Base-by-base conservation (phyloP, 1,140 invertebrate genomes). In the Drosophila repleta region DNA sequence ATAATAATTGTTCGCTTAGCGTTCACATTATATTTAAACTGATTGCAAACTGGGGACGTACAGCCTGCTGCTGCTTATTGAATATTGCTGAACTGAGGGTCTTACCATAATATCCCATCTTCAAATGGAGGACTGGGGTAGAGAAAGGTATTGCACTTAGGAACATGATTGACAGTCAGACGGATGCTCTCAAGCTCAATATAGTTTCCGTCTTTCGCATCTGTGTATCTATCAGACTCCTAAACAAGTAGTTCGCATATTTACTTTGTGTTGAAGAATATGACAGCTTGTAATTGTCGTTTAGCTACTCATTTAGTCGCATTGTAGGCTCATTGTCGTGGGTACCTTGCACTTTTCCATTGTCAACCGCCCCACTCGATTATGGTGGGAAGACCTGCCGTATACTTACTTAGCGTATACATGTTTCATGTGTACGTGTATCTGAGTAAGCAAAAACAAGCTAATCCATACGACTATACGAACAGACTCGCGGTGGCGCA, bases 1-100 rank as follows among this genome's bases (percentile, higher is more conserved):
- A 24, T 61, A 62, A 62, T 75, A 82, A 82, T 82, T 83, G 65
- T 56, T 57, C 29, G 39, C 10, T 57, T 10, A 18, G 55, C 55
- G 10, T 4, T 6, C 21, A 13, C 10, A 24, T 20, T 43, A n/a
- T 32, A 29, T 26, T 43, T 45, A 24, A 17, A 13, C 13, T 15
- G 10, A 35, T 35, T 35, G 3, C 1, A 2, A 13, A 35, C 3
- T 35, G 32, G 2, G 32, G 10, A 35, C 11, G 2, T 35, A 13
- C 32, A 13, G 3, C 11, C 1, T 35, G 32, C 11, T 11, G 6
- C 11, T 11, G 32, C 11, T 13, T 35, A 13, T 0, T 32, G 8
- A 0, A 0, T 1, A 32, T 10, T 35, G 3, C 11, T 35, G 10
- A 35, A 11, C n/a, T n/a, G n/a, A 35, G 11, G 11, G 3, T 13